Percentiles rank a stretch among this genome's conserved stretches.
Evolutionary conservation across 2,888 invertebrate species (phyloP).

Genomic region (Exephanes ischioxanthus): DNA sequence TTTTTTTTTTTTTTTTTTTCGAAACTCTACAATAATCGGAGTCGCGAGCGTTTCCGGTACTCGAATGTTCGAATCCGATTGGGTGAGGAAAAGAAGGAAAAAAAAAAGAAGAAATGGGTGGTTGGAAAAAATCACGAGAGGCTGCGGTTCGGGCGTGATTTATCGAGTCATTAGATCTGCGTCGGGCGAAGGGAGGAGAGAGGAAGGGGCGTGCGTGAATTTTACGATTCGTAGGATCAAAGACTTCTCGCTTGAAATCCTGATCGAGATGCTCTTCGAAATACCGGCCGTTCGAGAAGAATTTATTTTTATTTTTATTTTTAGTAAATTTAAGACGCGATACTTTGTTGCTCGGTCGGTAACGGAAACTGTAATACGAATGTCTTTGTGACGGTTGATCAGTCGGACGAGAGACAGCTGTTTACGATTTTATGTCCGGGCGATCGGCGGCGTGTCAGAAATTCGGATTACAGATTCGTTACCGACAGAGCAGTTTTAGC

Average conservation of each 20-base stretch:
- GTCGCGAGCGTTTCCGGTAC: background rate
- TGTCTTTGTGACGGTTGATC: no score
- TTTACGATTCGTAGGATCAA: background rate
- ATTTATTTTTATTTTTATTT: no score
- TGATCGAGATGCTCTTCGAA: background rate
- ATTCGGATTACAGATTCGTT: no score
- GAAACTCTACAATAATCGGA: background rate
- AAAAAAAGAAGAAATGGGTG: background rate
- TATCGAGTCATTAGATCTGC: slow-evolving; percentile 11
- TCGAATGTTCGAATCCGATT: background rate
- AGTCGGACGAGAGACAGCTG: no score
- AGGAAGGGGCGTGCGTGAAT: slow-evolving; percentile 5
- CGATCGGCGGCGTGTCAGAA: no score
- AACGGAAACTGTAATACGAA: no score
- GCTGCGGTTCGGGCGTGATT: background rate
- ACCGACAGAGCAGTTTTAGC: no score
- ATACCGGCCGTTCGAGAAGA: no score
- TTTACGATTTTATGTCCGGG: no score
- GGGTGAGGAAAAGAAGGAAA: background rate
- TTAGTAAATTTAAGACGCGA: no score
- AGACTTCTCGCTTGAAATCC: background rate
- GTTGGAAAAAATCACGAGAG: background rate
- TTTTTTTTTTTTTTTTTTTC: background rate
- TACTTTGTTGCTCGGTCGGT: no score
- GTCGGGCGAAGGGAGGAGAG: background rate